Evolutionary conservation across 2,113 vertebrate genomes (phyloP).

Genomic region (Ptilonorhynchus violaceus): DNA sequence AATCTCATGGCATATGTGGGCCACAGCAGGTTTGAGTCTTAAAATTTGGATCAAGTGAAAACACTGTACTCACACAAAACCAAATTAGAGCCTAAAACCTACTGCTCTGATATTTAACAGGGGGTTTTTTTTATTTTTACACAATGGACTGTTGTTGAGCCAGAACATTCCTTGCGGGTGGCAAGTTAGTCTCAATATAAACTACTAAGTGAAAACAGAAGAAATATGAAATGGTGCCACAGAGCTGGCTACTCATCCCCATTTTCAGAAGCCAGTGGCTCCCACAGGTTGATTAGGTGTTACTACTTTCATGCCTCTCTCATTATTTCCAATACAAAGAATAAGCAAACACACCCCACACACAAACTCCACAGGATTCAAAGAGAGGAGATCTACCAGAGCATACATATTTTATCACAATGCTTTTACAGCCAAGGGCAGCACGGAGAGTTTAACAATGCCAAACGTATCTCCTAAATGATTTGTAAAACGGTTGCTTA

Average conservation of each 20-base stretch:
- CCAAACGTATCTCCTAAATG: neutral
- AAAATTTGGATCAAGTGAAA: neutral
- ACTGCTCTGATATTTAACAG: neutral
- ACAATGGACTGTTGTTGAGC: neutral
- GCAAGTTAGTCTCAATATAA: neutral
- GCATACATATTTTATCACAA: neutral
- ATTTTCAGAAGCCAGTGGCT: neutral
- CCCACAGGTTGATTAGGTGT: neutral
- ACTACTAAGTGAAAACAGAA: neutral
- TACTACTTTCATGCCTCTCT: neutral
- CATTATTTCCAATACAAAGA: neutral
- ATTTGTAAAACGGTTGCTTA: slow-evolving; percentile 8
- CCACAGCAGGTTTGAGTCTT: neutral
- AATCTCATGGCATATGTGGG: neutral
- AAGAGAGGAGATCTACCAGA: neutral
- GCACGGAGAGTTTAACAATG: neutral
- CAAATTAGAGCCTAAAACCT: neutral
- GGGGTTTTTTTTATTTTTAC: neutral
- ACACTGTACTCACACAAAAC: neutral
- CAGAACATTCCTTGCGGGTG: neutral
- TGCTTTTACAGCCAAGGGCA: neutral
- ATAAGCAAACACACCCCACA: accelerated
- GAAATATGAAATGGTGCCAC: neutral
- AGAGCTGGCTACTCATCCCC: neutral
- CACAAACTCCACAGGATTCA: neutral